Evolutionary conservation across 2,888 invertebrate genomes (phyloP), one percentile per base, ranked within the genome.

Genomic region (Lordiphosa andalusiaca): DNA sequence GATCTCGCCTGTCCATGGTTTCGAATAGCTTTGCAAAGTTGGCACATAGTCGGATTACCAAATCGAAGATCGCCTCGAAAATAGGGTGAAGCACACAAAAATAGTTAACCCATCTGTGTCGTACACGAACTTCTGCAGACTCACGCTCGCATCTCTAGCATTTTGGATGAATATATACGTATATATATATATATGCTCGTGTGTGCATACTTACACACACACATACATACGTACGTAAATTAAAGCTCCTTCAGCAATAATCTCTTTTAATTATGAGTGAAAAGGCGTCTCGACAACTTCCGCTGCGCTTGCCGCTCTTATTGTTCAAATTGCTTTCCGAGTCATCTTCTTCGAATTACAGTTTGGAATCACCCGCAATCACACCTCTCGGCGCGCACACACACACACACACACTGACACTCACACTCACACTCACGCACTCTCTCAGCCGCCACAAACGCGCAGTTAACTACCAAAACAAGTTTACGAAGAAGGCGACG

Each of bases 221-320:
- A 49, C 5, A 12, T 16, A 9, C n/a, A 19, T 2, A 46, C 5
- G 39, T 25, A 54, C n/a, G 42, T 21, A 16, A 23, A 37, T 38
- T 30, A 16, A 38, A 25, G 38, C 38, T 38, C 25, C 23, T 49
- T 25, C 25, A 38, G 50, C 57, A 82, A 82, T 84, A 82, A 78
- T 77, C 71, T 73, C 63, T 84, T 78, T 84, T 82, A 78, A 84
- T 78, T 78, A 74, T 68, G 63, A 69, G 78, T 62, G 67, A 80
- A 78, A 82, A 71, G 75, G 50, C 83, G 78, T 78, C 78, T 78
- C 83, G 69, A 63, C 85, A 67, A 78, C 85, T 77, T 78, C 78
- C 78, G 78, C 57, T 71, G 62, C 63, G 73, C 30, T 69, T 66
- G 48, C 62, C 47, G 48, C 62, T 73, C 63, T 65, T 73, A 69